Evolutionary conservation across 2,888 invertebrate genomes (phyloP).

Genomic region (Achlya flavicornis): DNA sequence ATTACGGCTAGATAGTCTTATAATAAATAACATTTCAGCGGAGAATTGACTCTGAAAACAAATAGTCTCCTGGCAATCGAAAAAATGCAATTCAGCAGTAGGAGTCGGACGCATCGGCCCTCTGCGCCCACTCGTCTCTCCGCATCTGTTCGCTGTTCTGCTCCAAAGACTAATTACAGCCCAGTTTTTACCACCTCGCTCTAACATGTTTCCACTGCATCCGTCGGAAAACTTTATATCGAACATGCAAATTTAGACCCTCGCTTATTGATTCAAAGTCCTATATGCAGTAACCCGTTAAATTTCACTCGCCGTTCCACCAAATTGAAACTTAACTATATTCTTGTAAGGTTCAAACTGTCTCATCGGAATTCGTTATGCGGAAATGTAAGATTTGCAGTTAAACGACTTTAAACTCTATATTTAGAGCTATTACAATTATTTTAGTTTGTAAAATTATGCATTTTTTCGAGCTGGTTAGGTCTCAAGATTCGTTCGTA

Average conservation of each 20-base stretch:
- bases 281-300: slow-evolving; percentile 40
- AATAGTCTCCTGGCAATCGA: slow-evolving; percentile 5
- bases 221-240: slow-evolving; percentile 50
- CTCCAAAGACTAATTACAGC: slow-evolving; percentile 75
- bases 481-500: slow-evolving; percentile 62
- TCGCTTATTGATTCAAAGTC: slow-evolving; percentile 49
- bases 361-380: slow-evolving; percentile 36
- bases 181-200: slow-evolving; percentile 68
- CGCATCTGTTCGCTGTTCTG: slow-evolving; percentile 67
- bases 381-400: slow-evolving; percentile 45
- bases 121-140: slow-evolving; percentile 46
- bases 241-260: slow-evolving; percentile 54
- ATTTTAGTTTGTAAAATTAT: slow-evolving; percentile 39
- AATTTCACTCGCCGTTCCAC: slow-evolving; percentile 30
- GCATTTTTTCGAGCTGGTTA: slow-evolving; percentile 58
- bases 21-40: neutral
- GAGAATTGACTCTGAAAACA: slow-evolving; percentile 9
- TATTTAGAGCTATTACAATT: slow-evolving; percentile 36
- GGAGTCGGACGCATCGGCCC: slow-evolving; percentile 25
- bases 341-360: slow-evolving; percentile 52
- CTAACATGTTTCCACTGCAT: slow-evolving; percentile 62
- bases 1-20: neutral
- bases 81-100: slow-evolving; percentile 9
- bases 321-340: slow-evolving; percentile 55
- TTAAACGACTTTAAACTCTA: slow-evolving; percentile 54